Conservation (phyloP, 2,113 vertebrate species). For the Crotalus tigris region DNA sequence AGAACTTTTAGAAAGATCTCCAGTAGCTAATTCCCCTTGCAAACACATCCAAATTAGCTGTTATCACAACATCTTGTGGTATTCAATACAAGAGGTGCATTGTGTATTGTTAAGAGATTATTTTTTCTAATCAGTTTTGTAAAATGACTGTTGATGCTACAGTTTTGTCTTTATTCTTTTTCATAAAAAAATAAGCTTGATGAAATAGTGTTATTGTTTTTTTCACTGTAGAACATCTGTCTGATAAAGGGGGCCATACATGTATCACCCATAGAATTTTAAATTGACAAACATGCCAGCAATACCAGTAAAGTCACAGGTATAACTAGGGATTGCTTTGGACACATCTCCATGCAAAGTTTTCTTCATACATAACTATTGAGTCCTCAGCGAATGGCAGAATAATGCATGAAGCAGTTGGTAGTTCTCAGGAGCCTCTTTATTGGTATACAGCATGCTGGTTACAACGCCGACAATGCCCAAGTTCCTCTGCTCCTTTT, state of each 20-base stretch:
- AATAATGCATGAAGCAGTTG: no score
- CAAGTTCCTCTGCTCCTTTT: no score
- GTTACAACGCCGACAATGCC: no score
- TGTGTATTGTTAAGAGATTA: not conserved
- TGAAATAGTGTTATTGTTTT: not conserved
- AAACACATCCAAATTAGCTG: not conserved
- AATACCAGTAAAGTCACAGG: not conserved
- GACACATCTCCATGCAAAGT: not conserved
- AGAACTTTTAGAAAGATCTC: not conserved
- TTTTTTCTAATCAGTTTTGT: not conserved
- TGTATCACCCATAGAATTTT: not conserved
- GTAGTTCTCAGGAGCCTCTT: no score
- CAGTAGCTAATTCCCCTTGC: not conserved
- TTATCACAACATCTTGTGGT: not conserved
- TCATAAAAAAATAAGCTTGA: not conserved
- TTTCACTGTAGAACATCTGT: not conserved
- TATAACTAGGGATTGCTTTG: not conserved
- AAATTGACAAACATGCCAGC: not conserved
- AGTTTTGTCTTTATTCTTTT: not conserved
- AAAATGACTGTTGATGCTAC: not conserved
- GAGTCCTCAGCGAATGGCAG: no score
- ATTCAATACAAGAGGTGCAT: not conserved
- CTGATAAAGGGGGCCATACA: not conserved
- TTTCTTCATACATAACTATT: not conserved
- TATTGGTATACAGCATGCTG: no score